Base-by-base conservation (phyloP, 1,140 invertebrate species). In the Helicoverpa armigera region DNA sequence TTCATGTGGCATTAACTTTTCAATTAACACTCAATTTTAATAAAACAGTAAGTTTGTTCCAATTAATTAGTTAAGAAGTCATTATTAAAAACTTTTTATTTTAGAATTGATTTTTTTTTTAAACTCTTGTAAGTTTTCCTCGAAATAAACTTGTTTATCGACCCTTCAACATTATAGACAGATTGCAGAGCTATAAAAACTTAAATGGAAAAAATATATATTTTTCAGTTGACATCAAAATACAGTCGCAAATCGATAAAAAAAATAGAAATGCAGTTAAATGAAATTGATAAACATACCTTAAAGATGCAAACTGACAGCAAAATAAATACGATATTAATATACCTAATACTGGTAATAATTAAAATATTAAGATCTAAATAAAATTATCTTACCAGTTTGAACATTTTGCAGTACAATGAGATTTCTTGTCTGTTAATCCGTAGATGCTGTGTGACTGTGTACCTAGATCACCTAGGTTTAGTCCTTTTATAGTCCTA, bases 401-500 rank as follows among this genome's bases (percentile, higher is more conserved):
- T 93, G 61, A 89, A 85, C 91, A 92, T 92, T 81, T 86, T 91
- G 82, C 77, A 43, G 18, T 51, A 54, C 50, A 23, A 53, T 72
- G 79, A 60, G 69, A 13, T 83, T 82, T 76, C 58, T 70, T 77
- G 72, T 83, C 72, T 82, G 82, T 83, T 80, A 85, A 73, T 82
- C 80, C 73, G 69, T 13, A 58, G 76, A 83, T 72, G 84, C 76
- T 80, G 69, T 79, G 72, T 67, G 82, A 88, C 82, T 89, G 86
- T 90, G 84, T 87, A 85, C 84, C 81, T 69, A 72, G 82, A 81
- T 85, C 69, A 79, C 16, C 67, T 87, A 84, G 83, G 79, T 84
- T 82, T 86, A 84, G 87, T 85, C 91, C 91, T 94, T 94, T 88
- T 94, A 94, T 94, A 93, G 90, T 77, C 80, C 88, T 84, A 79